phyloP scores from a whole-genome alignment of 2,797 vertebrate genomes.

The Peromyscus melanophrys region DNA sequence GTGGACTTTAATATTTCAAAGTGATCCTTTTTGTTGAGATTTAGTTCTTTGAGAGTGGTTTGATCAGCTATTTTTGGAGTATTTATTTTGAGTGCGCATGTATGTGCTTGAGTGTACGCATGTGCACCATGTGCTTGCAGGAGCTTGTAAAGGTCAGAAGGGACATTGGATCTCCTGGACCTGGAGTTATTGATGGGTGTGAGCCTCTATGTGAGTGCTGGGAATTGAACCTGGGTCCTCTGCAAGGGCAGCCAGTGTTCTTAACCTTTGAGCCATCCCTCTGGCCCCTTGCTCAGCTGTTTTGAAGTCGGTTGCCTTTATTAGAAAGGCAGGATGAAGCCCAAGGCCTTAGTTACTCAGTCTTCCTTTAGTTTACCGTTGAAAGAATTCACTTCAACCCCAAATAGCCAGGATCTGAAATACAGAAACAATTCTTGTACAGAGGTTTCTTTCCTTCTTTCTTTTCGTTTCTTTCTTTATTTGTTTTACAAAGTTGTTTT shows the following conservation, averaged over 20 bases:
- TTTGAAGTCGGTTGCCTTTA: slow-evolving; percentile 34
- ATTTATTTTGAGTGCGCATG: not conserved
- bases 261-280: too few relatives aligned
- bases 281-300: not conserved
- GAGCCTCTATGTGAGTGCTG: not conserved
- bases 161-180: too few relatives aligned
- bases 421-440: not conserved
- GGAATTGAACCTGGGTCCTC: not conserved
- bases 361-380: slow-evolving; percentile 22
- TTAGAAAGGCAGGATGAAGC: slow-evolving; percentile 19
- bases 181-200: not conserved
- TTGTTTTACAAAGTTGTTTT: not conserved
- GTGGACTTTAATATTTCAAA: slow-evolving; percentile 28
- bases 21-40: slow-evolving; percentile 5
- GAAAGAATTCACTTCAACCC: slow-evolving; percentile 10
- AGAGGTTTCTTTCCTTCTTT: not conserved
- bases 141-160: not conserved
- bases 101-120: not conserved
- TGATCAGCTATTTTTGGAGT: slow-evolving; percentile 6
- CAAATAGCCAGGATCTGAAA: slow-evolving; percentile 21
- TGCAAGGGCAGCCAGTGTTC: not conserved
- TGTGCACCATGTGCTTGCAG: not conserved
- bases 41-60: slow-evolving; percentile 8
- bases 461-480: not conserved
- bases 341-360: not conserved